A percentile compares a stretch with the other conserved stretches of the same genome.
Evolutionary conservation across 2,888 invertebrate genomes (phyloP).

Genomic region (Drosophila mimetica): DNA sequence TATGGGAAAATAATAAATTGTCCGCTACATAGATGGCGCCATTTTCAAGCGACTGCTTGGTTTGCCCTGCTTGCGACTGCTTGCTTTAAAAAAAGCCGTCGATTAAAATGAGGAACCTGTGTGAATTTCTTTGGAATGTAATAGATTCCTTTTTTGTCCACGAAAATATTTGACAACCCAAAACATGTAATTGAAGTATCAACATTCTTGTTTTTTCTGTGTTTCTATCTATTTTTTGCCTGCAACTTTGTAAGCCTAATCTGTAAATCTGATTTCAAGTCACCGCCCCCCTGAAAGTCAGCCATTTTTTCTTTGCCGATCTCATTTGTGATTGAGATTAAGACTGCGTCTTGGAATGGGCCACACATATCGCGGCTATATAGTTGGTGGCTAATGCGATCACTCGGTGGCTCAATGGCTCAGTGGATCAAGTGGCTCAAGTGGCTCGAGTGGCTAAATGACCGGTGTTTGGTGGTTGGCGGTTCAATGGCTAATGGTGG

Average conservation of each 20-base stretch:
- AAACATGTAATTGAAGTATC: conserved; percentile 1
- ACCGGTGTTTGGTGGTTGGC: not conserved
- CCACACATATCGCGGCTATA: conserved; percentile 14
- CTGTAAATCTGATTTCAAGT: conserved; percentile 8
- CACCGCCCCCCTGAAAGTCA: conserved; percentile 7
- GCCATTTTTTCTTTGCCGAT: not conserved
- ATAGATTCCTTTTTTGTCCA: not conserved
- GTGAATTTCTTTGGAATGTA: too few relatives aligned
- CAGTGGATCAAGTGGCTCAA: not conserved
- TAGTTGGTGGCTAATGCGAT: conserved; percentile 3
- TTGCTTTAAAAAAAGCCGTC: too few relatives aligned
- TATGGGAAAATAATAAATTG: too few relatives aligned
- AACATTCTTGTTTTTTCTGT: not conserved
- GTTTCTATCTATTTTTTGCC: not conserved
- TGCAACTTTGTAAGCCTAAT: conserved; percentile 4
- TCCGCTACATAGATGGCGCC: too few relatives aligned
- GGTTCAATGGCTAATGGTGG: conserved; percentile 4
- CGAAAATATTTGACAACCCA: not conserved
- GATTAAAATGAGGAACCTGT: too few relatives aligned
- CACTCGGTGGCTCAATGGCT: conserved; percentile 3
- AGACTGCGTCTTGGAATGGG: conserved; percentile 6
- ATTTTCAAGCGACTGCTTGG: too few relatives aligned
- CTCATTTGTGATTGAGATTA: conserved; percentile 23
- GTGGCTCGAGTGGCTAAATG: not conserved
- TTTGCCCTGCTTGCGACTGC: too few relatives aligned